Percentiles rank a stretch among this genome's conserved stretches.
These are phyloP conservation scores for Stictocephala bisonia DNA, from an alignment of 2,888 invertebrate species.

Conservation along the genomic window DNA sequence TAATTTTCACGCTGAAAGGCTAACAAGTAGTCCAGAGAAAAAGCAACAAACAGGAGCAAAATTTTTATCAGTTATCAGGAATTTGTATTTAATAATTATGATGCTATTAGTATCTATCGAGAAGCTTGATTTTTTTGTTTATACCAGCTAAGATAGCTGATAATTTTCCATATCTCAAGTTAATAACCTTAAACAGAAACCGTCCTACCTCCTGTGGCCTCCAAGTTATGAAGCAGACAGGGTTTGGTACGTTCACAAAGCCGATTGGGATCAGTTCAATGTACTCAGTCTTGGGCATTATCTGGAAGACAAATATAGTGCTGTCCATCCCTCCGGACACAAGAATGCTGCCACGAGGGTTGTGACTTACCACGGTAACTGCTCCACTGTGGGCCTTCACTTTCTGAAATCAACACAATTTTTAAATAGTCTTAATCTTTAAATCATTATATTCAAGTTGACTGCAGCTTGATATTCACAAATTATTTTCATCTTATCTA, in stretches of 20 bases:
- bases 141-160: too few relatives aligned
- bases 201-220: conserved; percentile 65
- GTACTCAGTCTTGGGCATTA: conserved; percentile 54
- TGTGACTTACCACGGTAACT: conserved; percentile 64
- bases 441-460: too few relatives aligned
- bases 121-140: neutral
- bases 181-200: too few relatives aligned
- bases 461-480: too few relatives aligned
- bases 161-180: too few relatives aligned
- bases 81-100: too few relatives aligned
- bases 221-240: conserved; percentile 77
- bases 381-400: conserved; percentile 76
- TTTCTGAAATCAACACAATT: conserved; percentile 65
- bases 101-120: neutral
- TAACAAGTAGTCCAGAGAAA: too few relatives aligned
- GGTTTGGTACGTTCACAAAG: conserved; percentile 73
- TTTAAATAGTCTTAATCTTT: too few relatives aligned
- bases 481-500: too few relatives aligned
- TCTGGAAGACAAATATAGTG: conserved; percentile 51
- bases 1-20: too few relatives aligned
- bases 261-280: conserved; percentile 72
- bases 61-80: too few relatives aligned
- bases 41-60: too few relatives aligned
- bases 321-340: conserved; percentile 75
- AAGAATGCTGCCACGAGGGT: conserved; percentile 67